Conservation (phyloP, 2,888 invertebrate species). For the Ariolimax columbianus region DNA sequence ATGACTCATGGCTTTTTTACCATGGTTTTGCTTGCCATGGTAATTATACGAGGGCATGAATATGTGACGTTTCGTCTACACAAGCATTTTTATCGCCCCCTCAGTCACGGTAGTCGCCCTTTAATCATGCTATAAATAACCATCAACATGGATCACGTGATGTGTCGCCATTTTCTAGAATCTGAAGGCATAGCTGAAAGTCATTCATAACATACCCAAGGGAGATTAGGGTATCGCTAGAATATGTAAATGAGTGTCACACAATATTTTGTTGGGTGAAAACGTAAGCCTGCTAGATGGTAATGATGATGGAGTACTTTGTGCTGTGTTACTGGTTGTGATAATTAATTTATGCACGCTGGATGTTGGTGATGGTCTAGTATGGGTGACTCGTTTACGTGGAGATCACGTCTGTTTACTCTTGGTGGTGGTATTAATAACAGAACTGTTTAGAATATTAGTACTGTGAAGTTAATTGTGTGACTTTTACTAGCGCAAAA, state of each 20-base stretch:
- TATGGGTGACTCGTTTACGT: background rate
- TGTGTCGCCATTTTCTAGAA: background rate
- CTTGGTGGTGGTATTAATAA: background rate
- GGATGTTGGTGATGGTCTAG: conserved; percentile 11
- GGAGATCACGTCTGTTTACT: background rate
- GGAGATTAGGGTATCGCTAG: background rate
- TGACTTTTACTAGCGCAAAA: too few species aligned
- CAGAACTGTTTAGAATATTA: background rate
- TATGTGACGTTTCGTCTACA: too few species aligned
- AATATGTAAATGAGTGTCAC: conserved; percentile 23
- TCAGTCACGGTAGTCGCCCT: background rate
- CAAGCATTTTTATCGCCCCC: background rate
- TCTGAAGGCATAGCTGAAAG: background rate
- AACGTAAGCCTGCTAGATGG: background rate
- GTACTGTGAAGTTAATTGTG: too few species aligned
- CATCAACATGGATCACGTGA: background rate
- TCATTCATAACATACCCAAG: background rate
- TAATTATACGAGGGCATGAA: too few species aligned
- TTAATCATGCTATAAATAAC: background rate
- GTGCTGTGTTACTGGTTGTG: background rate
- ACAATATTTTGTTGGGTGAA: conserved; percentile 20
- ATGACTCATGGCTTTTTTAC: too few species aligned
- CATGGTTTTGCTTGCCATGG: too few species aligned
- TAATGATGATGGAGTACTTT: conserved; percentile 33
- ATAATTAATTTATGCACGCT: conserved; percentile 26